Base-by-base conservation (phyloP, 2,113 vertebrate genomes). In the Lichenostomus cassidix region DNA sequence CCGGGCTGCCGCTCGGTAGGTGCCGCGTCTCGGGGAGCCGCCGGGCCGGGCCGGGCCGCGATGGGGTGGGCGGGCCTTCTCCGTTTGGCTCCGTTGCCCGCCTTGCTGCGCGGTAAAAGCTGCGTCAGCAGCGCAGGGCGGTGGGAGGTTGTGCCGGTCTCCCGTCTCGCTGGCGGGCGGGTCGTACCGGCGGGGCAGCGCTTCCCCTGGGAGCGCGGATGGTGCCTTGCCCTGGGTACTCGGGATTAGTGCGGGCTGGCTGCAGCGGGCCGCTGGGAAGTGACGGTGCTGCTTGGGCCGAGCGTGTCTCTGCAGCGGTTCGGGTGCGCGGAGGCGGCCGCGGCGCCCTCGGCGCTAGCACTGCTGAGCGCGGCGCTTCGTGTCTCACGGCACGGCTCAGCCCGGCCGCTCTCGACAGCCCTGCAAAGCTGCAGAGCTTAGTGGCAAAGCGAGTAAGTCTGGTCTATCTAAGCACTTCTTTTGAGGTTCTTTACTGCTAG, bases 71-170 rank as follows among this genome's bases (percentile, higher is more conserved):
- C 35, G 15, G 2, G 35, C 68, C 68, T 80, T 92, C 71, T 83
- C 92, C 55, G 25, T 70, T 94, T 17, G 94, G 87, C n/a, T 84
- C 97, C 67, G 69, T 91, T 94, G 71, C 77, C 58, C 70, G 91
- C 81, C 60, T 31, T n/a, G 83, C 62, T 73, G 89, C 78, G 41
- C 29, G 11, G 0, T 27, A 7, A 59, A 21, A 39, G 47, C 59
- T 41, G 27, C 37, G 27, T 21, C 79, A 67, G 59, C 73, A n/a
- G 50, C 29, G 47, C 13, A 29, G 85, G n/a, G 79, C 19, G 10
- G 33, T 16, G 46, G 50, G 60, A 20, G 53, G 44, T 18, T 9
- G 80, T 4, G 52, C 22, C 11, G 58, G 23, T 0, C 55, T 44
- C 8, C 15, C 10, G 31, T 20, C 46, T 31, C 12, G 20, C 11